These are phyloP conservation scores for Lomographa bimaculata DNA, from an alignment of 2,888 invertebrate genomes.

Conservation along the genomic window DNA sequence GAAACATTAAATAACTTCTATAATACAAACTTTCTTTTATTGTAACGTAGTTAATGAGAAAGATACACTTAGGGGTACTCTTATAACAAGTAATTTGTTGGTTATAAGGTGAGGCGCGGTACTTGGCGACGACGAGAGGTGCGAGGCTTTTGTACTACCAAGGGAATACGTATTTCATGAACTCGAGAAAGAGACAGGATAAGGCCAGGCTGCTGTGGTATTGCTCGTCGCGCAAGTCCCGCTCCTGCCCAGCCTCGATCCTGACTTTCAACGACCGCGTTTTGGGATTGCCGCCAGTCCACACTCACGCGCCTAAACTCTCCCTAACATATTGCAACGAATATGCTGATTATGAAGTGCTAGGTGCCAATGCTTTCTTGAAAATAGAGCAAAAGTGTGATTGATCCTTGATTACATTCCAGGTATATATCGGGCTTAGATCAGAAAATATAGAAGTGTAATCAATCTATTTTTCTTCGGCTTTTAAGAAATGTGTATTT, in stretches of 20 bases:
- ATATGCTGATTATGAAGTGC: constrained; percentile 15
- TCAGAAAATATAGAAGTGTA: too few relatives aligned
- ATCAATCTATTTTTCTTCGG: too few relatives aligned
- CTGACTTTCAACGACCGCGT: constrained; percentile 55
- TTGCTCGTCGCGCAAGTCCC: constrained; percentile 62
- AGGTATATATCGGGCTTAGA: too few relatives aligned
- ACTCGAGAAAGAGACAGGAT: constrained; percentile 51
- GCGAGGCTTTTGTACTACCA: constrained; percentile 57
- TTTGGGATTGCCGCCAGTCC: constrained; percentile 51
- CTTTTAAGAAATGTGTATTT: too few relatives aligned
- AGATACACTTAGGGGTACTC: too few relatives aligned
- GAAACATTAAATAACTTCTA: constrained; percentile 8
- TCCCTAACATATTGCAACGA: constrained; percentile 33
- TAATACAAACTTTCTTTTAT: constrained; percentile 5
- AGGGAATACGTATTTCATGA: constrained; percentile 63
- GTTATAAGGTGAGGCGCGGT: constrained; percentile 45
- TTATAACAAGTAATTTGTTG: constrained; percentile 19
- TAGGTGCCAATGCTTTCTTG: constrained; percentile 27
- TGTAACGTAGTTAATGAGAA: background rate
- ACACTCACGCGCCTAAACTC: constrained; percentile 63
- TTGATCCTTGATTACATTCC: too few relatives aligned
- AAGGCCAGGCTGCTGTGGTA: constrained; percentile 58
- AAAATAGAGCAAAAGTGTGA: constrained; percentile 22
- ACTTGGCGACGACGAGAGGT: constrained; percentile 55
- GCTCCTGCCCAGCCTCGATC: constrained; percentile 57